Conservation (phyloP, 2,888 invertebrate species). For the Diplolepis rosae region DNA sequence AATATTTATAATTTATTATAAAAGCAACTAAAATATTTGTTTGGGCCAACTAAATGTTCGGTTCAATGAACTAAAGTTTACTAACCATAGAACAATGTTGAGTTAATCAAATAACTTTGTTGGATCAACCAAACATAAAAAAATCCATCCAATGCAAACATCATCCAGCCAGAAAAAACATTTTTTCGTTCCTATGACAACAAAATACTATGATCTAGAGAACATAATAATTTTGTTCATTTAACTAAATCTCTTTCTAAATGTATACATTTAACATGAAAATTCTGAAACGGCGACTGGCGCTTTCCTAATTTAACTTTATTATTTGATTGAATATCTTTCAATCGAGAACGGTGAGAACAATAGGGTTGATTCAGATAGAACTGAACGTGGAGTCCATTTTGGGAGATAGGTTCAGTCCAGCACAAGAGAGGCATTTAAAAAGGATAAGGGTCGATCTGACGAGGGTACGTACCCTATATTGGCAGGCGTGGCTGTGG, state of each 20-base stretch:
- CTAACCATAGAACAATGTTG: too few species aligned
- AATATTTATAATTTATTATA: too few species aligned
- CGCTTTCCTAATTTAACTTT: not conserved
- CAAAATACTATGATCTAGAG: too few species aligned
- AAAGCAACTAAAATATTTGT: too few species aligned
- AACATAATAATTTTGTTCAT: too few species aligned
- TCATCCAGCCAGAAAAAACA: too few species aligned
- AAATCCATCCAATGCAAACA: too few species aligned
- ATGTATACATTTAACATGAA: not conserved
- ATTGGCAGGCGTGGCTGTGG: constrained; percentile 73
- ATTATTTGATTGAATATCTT: not conserved
- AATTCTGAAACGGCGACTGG: not conserved
- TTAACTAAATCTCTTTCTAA: not conserved
- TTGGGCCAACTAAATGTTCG: too few species aligned
- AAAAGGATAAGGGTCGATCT: constrained; percentile 64
- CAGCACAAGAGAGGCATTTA: constrained; percentile 51
- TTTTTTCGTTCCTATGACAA: too few species aligned
- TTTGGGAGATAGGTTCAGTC: constrained; percentile 68
- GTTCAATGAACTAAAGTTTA: too few species aligned
- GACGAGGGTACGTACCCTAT: constrained; percentile 71
- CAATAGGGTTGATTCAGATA: not conserved
- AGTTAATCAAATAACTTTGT: too few species aligned
- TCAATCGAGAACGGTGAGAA: not conserved
- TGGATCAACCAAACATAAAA: too few species aligned
- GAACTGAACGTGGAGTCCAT: constrained; percentile 61